Percentiles rank a stretch among this genome's conserved stretches.
Evolutionary conservation across 2,888 invertebrate species (phyloP).

Genomic region (Metacarcinus magister): DNA sequence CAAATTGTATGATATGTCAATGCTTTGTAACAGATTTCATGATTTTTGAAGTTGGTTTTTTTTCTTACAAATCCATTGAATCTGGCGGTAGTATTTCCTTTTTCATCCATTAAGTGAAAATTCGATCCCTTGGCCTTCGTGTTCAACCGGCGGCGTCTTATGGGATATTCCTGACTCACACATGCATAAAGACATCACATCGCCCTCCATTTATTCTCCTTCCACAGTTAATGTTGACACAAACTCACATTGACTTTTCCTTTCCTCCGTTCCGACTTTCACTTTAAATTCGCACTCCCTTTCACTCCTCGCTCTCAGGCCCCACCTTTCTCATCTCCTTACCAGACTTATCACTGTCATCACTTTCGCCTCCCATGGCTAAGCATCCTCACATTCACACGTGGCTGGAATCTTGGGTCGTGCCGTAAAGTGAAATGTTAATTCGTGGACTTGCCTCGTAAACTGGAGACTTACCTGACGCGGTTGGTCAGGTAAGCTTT

Average conservation of each 20-base stretch:
- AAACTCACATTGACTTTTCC: background rate
- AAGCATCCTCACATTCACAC: slow-evolving; percentile 11
- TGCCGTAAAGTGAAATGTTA: background rate
- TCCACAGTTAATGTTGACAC: background rate
- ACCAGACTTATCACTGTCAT: background rate
- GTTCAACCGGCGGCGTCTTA: background rate
- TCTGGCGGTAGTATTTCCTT: background rate
- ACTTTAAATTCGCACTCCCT: slow-evolving; percentile 8
- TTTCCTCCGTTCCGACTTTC: background rate
- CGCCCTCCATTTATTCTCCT: background rate
- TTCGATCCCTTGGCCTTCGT: background rate
- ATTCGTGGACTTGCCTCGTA: background rate
- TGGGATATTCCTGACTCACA: background rate
- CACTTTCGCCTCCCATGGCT: background rate
- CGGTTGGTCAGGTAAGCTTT: background rate
- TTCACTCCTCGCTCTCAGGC: background rate
- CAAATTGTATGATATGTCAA: background rate
- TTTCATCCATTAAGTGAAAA: background rate
- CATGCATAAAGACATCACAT: background rate
- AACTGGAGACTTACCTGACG: background rate
- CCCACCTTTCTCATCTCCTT: background rate
- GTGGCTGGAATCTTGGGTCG: background rate
- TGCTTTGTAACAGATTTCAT: background rate
- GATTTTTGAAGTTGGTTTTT: background rate
- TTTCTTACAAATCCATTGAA: background rate